Conservation (phyloP, 1,140 invertebrate genomes). For the Bombus fervidus region DNA sequence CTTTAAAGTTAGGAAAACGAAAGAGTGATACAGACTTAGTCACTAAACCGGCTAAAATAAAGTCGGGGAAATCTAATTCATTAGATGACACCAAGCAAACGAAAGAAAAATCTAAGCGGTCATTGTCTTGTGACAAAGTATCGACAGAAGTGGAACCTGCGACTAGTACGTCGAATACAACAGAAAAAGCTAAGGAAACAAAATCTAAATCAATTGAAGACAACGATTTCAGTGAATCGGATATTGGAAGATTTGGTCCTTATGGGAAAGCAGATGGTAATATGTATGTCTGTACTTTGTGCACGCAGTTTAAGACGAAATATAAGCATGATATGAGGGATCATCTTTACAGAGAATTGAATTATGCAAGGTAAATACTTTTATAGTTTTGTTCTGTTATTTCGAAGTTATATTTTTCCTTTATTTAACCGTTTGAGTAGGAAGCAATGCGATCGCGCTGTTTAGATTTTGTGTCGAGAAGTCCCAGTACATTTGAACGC, state of each 20-base stretch:
- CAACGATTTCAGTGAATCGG: constrained; percentile 35
- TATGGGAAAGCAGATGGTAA: constrained; percentile 78
- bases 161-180: not conserved
- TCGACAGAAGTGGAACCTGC: not conserved
- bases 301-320: constrained; percentile 81
- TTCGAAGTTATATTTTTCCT: not conserved
- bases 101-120: constrained; percentile 67
- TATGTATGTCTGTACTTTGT: constrained; percentile 83
- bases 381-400: not conserved
- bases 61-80: constrained; percentile 57
- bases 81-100: constrained; percentile 57
- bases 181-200: constrained; percentile 41
- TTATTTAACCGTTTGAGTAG: not conserved
- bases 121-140: constrained; percentile 55
- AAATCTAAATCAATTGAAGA: constrained; percentile 29
- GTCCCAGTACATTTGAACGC: too few species aligned
- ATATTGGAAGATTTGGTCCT: constrained; percentile 69
- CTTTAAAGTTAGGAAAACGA: constrained; percentile 67
- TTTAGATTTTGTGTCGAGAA: too few species aligned
- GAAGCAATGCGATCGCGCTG: too few species aligned
- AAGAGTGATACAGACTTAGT: constrained; percentile 68
- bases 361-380: constrained; percentile 80
- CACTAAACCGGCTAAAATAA: constrained; percentile 68
- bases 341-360: constrained; percentile 84
- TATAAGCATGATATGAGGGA: constrained; percentile 82